These are phyloP conservation scores for Triplophysa dalaica DNA, from an alignment of 2,113 vertebrate genomes.

Conservation along the genomic window DNA sequence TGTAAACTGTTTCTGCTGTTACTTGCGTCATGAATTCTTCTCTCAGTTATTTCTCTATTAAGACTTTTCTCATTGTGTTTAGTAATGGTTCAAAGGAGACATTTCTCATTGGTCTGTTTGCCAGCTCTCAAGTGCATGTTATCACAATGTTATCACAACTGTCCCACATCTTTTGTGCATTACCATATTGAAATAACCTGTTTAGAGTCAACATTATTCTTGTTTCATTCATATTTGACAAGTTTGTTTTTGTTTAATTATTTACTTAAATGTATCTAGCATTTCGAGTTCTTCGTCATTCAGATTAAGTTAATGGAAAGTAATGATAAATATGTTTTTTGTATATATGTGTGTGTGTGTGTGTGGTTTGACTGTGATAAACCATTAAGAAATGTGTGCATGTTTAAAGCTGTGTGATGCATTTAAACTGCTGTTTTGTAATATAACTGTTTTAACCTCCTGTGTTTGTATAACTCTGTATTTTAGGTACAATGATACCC, in stretches of 20 bases:
- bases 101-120: background rate
- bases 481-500: background rate
- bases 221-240: background rate
- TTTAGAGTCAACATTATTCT: background rate
- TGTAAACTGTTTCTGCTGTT: background rate
- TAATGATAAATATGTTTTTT: background rate
- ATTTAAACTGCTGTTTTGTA: slow-evolving; percentile 15
- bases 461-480: background rate
- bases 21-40: too few relatives aligned
- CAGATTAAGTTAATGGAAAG: background rate
- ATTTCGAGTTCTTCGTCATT: background rate
- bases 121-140: background rate
- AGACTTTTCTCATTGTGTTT: background rate
- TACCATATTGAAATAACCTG: background rate
- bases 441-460: background rate
- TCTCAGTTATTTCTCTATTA: background rate
- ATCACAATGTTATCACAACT: background rate
- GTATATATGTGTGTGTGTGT: background rate
- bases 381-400: background rate
- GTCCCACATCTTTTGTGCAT: background rate
- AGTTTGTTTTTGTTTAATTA: background rate
- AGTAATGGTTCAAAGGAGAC: background rate
- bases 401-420: background rate
- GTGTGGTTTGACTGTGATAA: too few relatives aligned
- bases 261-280: background rate